Evolutionary conservation across 2,888 invertebrate genomes (phyloP).

Genomic region (Cryptus viduatorius): DNA sequence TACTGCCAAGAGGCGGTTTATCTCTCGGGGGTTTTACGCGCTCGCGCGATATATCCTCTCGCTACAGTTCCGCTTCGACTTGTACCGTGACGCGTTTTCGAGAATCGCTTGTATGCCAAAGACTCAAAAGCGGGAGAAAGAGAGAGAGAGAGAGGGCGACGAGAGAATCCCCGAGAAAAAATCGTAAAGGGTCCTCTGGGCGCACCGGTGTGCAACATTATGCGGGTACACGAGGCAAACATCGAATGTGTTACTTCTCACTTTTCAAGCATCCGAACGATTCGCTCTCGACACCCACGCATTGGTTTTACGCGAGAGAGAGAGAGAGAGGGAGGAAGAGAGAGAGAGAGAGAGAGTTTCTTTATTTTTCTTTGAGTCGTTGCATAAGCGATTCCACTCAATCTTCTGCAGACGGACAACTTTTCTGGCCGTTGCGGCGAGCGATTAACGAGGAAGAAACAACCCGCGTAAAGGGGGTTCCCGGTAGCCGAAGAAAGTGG

Average conservation of each 20-base stretch:
- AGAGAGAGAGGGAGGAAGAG: too few species aligned
- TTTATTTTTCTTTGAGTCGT: conserved; percentile 54
- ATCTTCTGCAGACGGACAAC: conserved; percentile 28
- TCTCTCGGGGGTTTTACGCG: conserved; percentile 30
- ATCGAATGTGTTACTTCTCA: neutral
- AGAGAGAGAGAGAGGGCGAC: neutral
- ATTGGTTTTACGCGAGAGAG: conserved; percentile 6
- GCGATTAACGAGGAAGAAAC: neutral
- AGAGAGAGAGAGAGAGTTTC: neutral
- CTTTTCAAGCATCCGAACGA: conserved; percentile 25
- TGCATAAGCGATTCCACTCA: conserved; percentile 14
- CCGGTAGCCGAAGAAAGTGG: conserved; percentile 12
- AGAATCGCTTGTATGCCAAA: conserved; percentile 7
- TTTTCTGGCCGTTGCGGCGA: neutral
- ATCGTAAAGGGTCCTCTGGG: neutral
- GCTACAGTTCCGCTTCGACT: neutral
- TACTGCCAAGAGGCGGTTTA: conserved; percentile 50
- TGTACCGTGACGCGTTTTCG: neutral
- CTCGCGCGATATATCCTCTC: conserved; percentile 5
- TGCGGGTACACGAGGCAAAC: neutral
- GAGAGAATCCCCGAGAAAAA: neutral
- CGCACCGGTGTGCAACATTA: neutral
- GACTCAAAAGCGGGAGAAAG: conserved; percentile 4
- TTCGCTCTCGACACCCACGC: conserved; percentile 40
- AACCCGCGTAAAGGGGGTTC: neutral